phyloP scores from a whole-genome alignment of 92 coral and sea anemone species.

The Hydrozoanthus gracilis region DNA sequence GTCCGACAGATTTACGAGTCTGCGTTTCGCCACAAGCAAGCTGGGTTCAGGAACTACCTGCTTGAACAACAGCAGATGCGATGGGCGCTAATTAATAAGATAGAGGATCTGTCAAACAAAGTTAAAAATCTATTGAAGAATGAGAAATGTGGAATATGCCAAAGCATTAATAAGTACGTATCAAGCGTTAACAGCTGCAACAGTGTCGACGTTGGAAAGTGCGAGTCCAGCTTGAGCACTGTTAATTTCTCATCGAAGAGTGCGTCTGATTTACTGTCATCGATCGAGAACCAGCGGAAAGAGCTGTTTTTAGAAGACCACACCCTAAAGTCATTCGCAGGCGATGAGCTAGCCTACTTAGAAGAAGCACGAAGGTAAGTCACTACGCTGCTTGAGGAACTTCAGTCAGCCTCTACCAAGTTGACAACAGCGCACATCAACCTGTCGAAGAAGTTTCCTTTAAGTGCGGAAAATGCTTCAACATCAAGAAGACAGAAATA shows the following conservation, averaged over 20 bases:
- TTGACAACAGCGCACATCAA: constrained; percentile 51
- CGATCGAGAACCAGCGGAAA: constrained; percentile 43
- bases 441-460: constrained; percentile 53
- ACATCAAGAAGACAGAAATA: constrained; percentile 52
- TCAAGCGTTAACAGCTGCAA: constrained; percentile 10
- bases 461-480: constrained; percentile 28
- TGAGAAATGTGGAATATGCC: constrained; percentile 36
- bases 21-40: constrained; percentile 33
- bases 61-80: neutral
- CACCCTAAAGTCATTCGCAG: constrained; percentile 45
- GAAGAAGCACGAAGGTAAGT: constrained; percentile 38
- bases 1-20: constrained; percentile 36
- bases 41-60: constrained; percentile 29
- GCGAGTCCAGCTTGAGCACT: constrained; percentile 39
- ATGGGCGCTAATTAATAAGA: constrained; percentile 44
- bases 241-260: constrained; percentile 39
- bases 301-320: constrained; percentile 45
- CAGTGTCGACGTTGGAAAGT: constrained; percentile 48
- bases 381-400: constrained; percentile 44
- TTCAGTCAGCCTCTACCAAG: constrained; percentile 52
- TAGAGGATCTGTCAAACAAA: constrained; percentile 42
- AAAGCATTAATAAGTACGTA: neutral
- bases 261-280: constrained; percentile 41
- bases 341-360: constrained; percentile 49
- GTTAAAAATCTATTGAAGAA: constrained; percentile 28